Evolutionary conservation across 1,140 invertebrate genomes (phyloP).

Genomic region (Lepidurus couesii): DNA sequence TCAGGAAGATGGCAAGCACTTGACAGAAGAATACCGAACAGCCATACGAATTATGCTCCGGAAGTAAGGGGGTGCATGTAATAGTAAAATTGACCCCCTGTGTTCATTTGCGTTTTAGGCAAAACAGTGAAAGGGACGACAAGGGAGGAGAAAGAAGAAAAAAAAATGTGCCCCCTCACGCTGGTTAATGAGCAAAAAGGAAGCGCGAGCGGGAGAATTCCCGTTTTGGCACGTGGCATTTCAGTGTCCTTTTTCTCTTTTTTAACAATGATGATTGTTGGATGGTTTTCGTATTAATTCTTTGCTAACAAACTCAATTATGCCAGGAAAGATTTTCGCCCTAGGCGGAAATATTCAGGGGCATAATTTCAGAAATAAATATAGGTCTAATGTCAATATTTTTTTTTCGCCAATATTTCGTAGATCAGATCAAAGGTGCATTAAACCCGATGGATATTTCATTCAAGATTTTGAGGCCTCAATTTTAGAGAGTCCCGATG

Average conservation of each 20-base stretch:
- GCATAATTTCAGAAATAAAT: too few relatives aligned
- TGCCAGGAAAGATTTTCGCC: too few relatives aligned
- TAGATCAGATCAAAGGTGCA: too few relatives aligned
- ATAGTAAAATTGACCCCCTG: not conserved
- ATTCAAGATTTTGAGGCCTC: too few relatives aligned
- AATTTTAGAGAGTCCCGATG: too few relatives aligned
- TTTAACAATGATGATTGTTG: not conserved
- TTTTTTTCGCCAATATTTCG: too few relatives aligned
- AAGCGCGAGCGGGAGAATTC: not conserved
- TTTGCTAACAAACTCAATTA: too few relatives aligned
- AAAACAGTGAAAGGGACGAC: not conserved
- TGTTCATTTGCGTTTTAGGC: too few relatives aligned
- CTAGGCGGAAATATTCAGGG: too few relatives aligned
- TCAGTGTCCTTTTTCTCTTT: not conserved
- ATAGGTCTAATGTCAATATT: too few relatives aligned
- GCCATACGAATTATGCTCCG: not conserved
- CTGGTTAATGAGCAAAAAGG: not conserved
- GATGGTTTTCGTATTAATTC: too few relatives aligned
- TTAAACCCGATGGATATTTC: too few relatives aligned
- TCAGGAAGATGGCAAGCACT: not conserved
- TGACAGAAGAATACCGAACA: not conserved
- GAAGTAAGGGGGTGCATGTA: not conserved
- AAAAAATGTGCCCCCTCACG: not conserved
- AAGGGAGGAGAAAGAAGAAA: not conserved
- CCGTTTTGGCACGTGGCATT: slow-evolving; percentile 1